These are phyloP conservation scores for Hypomesus transpacificus DNA, from an alignment of 2,113 vertebrate species.

Conservation along the genomic window DNA sequence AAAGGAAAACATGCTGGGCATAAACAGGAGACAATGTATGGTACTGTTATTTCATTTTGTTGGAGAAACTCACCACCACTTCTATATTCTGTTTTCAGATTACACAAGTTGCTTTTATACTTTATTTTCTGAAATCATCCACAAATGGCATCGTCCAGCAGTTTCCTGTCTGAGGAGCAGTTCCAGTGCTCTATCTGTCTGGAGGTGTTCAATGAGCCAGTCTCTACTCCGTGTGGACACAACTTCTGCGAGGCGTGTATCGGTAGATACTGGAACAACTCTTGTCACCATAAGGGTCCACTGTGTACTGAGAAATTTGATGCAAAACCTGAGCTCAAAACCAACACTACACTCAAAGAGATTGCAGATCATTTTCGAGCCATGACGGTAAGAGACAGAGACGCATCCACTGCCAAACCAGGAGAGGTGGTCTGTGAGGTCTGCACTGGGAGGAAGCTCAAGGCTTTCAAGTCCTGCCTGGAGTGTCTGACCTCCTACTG, in stretches of 20 bases:
- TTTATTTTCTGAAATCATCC: background rate
- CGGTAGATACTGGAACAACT: conserved; percentile 36
- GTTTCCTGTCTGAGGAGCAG: conserved; percentile 46
- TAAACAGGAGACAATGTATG: too few relatives aligned
- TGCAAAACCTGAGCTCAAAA: conserved; percentile 44
- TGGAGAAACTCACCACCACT: too few relatives aligned
- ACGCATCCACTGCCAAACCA: background rate
- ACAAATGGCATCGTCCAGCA: conserved; percentile 54
- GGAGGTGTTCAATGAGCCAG: conserved; percentile 44
- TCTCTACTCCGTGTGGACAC: conserved; percentile 62
- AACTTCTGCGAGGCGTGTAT: conserved; percentile 62
- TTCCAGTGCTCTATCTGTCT: conserved; percentile 59
- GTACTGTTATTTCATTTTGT: too few relatives aligned
- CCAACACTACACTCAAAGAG: conserved; percentile 57
- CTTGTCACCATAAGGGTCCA: conserved; percentile 19
- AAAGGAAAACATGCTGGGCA: too few relatives aligned
- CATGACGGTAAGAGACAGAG: conserved; percentile 2
- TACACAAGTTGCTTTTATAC: background rate
- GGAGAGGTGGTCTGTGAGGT: conserved; percentile 48
- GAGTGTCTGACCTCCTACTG: conserved; percentile 59
- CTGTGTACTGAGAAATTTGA: conserved; percentile 41
- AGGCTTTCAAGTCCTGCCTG: conserved; percentile 55
- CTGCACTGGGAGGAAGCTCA: conserved; percentile 23
- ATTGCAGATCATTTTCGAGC: conserved; percentile 27
- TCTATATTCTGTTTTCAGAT: too few relatives aligned